These are phyloP conservation scores for Mythimna pallens DNA, from an alignment of 2,888 invertebrate species.

Conservation along the genomic window DNA sequence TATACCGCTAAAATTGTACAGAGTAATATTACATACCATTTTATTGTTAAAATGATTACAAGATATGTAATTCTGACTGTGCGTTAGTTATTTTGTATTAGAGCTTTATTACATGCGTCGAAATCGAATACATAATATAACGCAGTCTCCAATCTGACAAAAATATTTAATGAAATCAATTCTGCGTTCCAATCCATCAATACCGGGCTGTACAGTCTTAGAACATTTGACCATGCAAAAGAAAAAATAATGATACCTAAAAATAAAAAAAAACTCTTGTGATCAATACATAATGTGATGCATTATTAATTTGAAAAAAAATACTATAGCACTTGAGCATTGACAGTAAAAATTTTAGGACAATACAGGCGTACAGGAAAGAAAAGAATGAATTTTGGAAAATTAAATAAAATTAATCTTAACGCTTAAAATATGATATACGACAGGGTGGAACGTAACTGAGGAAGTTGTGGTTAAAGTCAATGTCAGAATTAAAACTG, in stretches of 20 bases:
- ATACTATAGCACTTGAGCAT: not conserved
- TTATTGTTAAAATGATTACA: not conserved
- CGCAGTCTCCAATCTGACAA: constrained; percentile 1
- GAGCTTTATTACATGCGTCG: constrained; percentile 4
- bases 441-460: not conserved
- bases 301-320: not conserved
- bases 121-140: not conserved
- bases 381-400: not conserved
- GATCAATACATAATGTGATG: no score
- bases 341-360: not conserved
- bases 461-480: no score
- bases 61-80: constrained; percentile 1
- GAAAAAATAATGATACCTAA: no score
- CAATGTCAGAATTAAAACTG: constrained; percentile 1
- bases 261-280: no score
- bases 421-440: constrained; percentile 3
- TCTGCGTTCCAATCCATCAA: not conserved
- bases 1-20: constrained; percentile 15
- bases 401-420: no score
- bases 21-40: constrained; percentile 25
- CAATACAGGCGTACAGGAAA: not conserved
- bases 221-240: no score
- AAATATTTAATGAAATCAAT: constrained; percentile 42
- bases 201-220: no score
- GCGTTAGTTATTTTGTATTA: not conserved